Evolutionary conservation across 2,888 invertebrate genomes (phyloP), one percentile per base, ranked within the genome.

Genomic region (Drosophila lacicola): DNA sequence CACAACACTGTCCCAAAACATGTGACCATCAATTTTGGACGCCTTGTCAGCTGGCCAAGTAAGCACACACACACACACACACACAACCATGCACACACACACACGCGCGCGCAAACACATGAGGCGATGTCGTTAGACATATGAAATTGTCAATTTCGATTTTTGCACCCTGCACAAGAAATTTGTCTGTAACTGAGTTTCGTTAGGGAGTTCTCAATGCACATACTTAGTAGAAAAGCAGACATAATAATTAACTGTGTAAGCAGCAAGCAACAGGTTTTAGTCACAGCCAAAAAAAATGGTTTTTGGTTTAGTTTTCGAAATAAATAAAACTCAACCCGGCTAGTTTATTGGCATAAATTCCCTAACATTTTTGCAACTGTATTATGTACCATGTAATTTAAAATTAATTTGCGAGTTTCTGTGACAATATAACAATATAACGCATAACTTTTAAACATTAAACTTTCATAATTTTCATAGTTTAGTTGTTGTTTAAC

Each of bases 1-100:
- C 60, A 21, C 58, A 54, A 66, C 62, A 71, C 41, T 55, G 61
- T 33, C 46, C 58, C 65, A 71, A 77, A 76, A 68, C 78, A 74
- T 91, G 90, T 90, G 81, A 80, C 80, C 86, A 90, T 90, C 90
- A 90, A 91, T 90, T 29, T 84, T 89, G 61, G 67, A 56, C 45
- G 53, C 34, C 61, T 54, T 78, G 70, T 62, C 69, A 69, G 55
- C 60, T 74, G 65, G 62, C 61, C 67, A 55, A 34, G 53, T 41
- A 42, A 9, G 14, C 45, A 11, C 44, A 46, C 46, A 41, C 46
- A 21, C 45, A 11, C 44, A 46, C 46, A 41, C 46, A 21, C 11
- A 10, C 13, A 17, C 62, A 55, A 34, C 39, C 44, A 45, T 6
- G n/a, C 41, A 10, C 42, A 46, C 42, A 44, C 46, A 56, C 34